A percentile compares a stretch with the other conserved stretches of the same genome.
phyloP scores from a whole-genome alignment of 23 tunicate genomes.

The Ascidia mentula region DNA sequence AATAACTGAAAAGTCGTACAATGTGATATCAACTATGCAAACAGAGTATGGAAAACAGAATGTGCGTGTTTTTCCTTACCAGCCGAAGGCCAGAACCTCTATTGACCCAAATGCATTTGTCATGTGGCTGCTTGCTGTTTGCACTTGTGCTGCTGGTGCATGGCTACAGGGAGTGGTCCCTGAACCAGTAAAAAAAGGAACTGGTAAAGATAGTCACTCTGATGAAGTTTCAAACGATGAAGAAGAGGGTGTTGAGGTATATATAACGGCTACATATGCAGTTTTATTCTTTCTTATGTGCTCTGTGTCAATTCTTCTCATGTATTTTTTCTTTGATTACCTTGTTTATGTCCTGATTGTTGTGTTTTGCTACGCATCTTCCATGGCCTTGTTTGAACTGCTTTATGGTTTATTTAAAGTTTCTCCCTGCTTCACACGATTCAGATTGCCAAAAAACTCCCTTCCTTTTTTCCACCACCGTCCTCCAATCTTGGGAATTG shows the following conservation, averaged over 20 bases:
- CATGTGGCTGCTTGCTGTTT: constrained; percentile 71
- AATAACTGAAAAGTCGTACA: constrained; percentile 37
- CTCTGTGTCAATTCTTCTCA: constrained; percentile 67
- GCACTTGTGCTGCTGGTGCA: constrained; percentile 67
- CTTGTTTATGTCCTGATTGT: constrained; percentile 75
- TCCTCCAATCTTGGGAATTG: constrained; percentile 39
- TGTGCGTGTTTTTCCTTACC: constrained; percentile 28
- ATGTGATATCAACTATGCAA: neutral
- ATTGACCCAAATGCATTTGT: constrained; percentile 44
- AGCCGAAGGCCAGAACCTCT: neutral
- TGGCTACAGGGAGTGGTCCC: constrained; percentile 41
- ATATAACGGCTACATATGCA: constrained; percentile 24
- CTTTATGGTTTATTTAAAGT: constrained; percentile 22
- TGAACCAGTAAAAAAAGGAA: neutral
- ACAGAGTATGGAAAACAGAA: constrained; percentile 19
- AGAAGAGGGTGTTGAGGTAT: neutral
- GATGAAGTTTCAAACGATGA: neutral
- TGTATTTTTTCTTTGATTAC: constrained; percentile 87
- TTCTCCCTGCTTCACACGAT: constrained; percentile 50
- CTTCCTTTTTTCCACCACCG: constrained; percentile 34
- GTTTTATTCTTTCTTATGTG: constrained; percentile 58
- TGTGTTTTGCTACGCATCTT: constrained; percentile 66
- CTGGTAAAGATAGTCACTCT: neutral
- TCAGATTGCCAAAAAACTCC: constrained; percentile 35
- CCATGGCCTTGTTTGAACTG: constrained; percentile 54